Conservation (phyloP, 2,797 vertebrate species). For the Lithobates sylvaticus region DNA sequence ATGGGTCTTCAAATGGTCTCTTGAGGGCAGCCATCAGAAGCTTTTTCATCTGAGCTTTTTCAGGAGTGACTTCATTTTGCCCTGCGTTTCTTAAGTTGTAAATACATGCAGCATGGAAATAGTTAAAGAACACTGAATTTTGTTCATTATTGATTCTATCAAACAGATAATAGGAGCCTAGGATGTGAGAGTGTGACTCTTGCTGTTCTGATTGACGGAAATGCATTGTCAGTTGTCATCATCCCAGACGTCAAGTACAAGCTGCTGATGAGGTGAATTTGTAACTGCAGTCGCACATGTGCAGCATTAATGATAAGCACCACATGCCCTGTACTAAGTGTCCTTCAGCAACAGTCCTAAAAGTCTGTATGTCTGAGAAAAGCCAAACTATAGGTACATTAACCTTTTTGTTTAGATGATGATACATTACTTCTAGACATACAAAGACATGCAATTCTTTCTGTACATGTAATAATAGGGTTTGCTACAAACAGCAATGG, state of each 20-base stretch:
- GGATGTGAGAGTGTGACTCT: neutral
- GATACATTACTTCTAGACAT: no score
- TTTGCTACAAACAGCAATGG: no score
- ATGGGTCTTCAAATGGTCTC: neutral
- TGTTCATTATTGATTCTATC: slow-evolving; percentile 1
- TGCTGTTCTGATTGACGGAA: slow-evolving; percentile 34
- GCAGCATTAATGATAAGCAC: slow-evolving; percentile 38
- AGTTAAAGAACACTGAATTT: neutral
- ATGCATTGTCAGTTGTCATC: slow-evolving; percentile 43
- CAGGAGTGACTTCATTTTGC: neutral
- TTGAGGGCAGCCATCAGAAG: neutral
- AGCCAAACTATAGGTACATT: no score
- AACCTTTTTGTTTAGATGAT: no score
- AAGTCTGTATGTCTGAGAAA: neutral
- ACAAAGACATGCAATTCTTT: no score
- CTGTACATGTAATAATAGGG: no score
- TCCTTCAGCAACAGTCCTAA: neutral
- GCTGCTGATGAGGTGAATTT: slow-evolving; percentile 29
- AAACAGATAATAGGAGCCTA: slow-evolving; percentile 15
- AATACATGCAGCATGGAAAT: neutral
- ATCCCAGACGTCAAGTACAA: slow-evolving; percentile 21
- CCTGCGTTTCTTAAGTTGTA: neutral
- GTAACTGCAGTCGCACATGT: slow-evolving; percentile 43
- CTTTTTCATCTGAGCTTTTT: neutral
- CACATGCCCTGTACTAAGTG: neutral